Evolutionary conservation across 2,888 invertebrate species (phyloP), one percentile per base, ranked within the genome.

Genomic region (Nemotelus nigrinus): DNA sequence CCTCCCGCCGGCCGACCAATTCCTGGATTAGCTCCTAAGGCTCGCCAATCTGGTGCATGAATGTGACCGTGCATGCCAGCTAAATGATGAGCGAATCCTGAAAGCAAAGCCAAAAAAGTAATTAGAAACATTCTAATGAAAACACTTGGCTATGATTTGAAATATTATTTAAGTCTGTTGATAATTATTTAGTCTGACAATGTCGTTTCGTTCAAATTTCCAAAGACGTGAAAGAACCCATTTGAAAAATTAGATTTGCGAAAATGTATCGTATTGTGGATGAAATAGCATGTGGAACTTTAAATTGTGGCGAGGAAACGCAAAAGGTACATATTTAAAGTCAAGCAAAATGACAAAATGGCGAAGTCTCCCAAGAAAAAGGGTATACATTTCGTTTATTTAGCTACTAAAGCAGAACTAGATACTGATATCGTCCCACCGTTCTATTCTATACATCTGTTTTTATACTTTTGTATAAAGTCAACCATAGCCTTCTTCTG

Each of bases 61-160:
- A 91, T 88, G 7, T 90, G 89, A 0, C 91, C 91, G 7, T 92
- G 93, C 81, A 93, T 87, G 2, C 92, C 92, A 5, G 92, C 92
- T 80, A 93, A 84, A 85, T 93, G 93, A 83, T 93, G 93, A 0
- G 93, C 93, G 83, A 93, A 92, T 81, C 93, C 93, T 93, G 2
- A 77, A 77, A 68, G 44, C 3, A 70, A 8, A 39, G 45, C 6
- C 10, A 44, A 41, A 45, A 63, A 25, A 10, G 43, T 41, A 63
- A 63, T 25, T 25, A n/a, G 25, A 25, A 39, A 3, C 7, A 65
- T 65, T 53, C 10, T 1, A 10, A 53, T 53, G 25, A 25, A 25
- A 25, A 25, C 25, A 25, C 25, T 25, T 25, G 25, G 25, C 25
- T 25, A 25, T 25, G 25, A 25, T 25, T 25, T 25, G 25, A 25